Conservation (phyloP, 1,140 invertebrate genomes). For the Delia radicum region DNA sequence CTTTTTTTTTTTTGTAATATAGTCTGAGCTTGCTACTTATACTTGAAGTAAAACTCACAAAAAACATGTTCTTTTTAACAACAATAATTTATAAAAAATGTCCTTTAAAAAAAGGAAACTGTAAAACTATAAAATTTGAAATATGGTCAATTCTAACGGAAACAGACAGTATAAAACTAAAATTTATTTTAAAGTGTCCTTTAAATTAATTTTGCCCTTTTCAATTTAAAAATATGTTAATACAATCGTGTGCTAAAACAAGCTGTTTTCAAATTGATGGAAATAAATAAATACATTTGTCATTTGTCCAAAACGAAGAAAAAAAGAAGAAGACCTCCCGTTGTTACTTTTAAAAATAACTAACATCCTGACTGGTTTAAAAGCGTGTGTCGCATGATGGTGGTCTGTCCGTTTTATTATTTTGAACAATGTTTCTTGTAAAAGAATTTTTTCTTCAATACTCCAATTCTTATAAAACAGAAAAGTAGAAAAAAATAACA, state of each 20-base stretch:
- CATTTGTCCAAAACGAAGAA: not conserved
- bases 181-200: too few relatives aligned
- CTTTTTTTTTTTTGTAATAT: too few relatives aligned
- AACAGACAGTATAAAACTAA: too few relatives aligned
- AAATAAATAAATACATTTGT: conserved; percentile 5
- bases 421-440: conserved; percentile 2
- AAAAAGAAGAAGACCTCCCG: not conserved
- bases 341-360: not conserved
- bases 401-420: not conserved
- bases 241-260: not conserved
- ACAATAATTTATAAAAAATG: not conserved
- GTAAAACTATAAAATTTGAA: not conserved
- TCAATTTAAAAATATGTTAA: not conserved
- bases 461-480: not conserved
- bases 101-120: not conserved
- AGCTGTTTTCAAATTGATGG: not conserved
- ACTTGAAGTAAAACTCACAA: too few relatives aligned
- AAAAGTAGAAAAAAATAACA: not conserved
- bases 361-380: not conserved
- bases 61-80: too few relatives aligned
- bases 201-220: not conserved
- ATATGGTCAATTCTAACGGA: not conserved
- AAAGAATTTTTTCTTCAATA: not conserved
- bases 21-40: too few relatives aligned
- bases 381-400: conserved; percentile 5